Evolutionary conservation across 30 jellyfish, hydroid and myxozoan genomes (phyloP).

Genomic region (Nemopilema nomurai): DNA sequence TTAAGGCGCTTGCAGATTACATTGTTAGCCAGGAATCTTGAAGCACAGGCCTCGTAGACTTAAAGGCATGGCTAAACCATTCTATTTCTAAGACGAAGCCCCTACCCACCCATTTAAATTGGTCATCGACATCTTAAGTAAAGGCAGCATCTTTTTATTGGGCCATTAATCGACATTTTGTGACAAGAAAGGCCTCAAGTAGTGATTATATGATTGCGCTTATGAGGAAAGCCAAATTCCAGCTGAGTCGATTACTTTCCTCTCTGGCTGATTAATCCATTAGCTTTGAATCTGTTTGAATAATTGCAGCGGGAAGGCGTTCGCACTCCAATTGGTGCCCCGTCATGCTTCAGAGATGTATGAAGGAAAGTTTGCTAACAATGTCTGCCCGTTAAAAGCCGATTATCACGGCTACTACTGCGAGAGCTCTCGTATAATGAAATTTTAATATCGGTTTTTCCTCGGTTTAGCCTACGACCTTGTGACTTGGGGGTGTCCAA

Average conservation of each 20-base stretch:
- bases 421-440: background rate
- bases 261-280: slow-evolving; percentile 19
- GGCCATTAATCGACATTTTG: background rate
- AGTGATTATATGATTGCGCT: background rate
- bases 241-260: background rate
- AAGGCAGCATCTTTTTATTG: background rate
- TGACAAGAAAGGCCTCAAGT: slow-evolving; percentile 1
- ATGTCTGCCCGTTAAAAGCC: background rate
- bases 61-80: no score
- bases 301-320: slow-evolving; percentile 8
- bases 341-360: background rate
- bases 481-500: no score
- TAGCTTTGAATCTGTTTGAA: slow-evolving; percentile 4
- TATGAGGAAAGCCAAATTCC: background rate
- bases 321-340: background rate
- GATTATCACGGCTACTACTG: background rate
- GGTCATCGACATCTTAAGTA: background rate
- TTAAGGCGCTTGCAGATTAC: no score
- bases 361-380: background rate
- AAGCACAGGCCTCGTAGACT: no score
- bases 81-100: background rate
- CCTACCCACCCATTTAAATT: background rate
- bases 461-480: no score
- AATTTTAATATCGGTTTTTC: no score
- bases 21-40: no score